These are phyloP conservation scores for Anthopleura xanthogrammica DNA, from an alignment of 92 coral and sea anemone genomes.

Conservation along the genomic window DNA sequence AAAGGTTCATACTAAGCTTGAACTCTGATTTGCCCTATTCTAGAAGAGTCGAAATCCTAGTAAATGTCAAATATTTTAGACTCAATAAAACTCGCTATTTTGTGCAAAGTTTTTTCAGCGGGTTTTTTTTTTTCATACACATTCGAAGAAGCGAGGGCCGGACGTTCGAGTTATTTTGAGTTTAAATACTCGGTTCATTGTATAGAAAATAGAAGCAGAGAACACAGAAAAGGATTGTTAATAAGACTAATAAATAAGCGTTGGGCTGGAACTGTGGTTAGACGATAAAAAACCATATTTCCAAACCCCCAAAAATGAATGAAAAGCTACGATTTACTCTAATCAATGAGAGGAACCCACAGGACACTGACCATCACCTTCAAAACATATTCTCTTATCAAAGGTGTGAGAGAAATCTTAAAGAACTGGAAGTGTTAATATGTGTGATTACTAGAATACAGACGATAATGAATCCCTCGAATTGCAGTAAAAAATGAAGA, in stretches of 20 bases:
- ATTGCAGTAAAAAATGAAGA: not conserved
- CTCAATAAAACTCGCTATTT: no score
- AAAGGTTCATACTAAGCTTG: no score
- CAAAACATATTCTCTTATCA: constrained; percentile 14
- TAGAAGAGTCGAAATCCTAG: no score
- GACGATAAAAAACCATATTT: not conserved
- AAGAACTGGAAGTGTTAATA: not conserved
- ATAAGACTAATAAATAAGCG: not conserved
- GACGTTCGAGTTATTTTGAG: no score
- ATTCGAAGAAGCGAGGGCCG: no score
- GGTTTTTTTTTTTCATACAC: no score
- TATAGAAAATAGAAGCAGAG: no score
- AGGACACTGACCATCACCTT: not conserved
- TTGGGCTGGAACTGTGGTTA: not conserved
- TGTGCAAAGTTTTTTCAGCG: no score
- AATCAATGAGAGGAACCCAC: constrained; percentile 13
- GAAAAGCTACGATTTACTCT: not conserved
- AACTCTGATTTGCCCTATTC: no score
- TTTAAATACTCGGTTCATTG: no score
- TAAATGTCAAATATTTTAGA: no score
- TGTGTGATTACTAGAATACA: not conserved
- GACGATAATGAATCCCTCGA: not conserved
- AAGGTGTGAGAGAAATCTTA: constrained; percentile 11
- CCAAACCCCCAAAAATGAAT: not conserved
- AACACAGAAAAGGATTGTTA: not conserved